A percentile compares a stretch with the other conserved stretches of the same genome.
phyloP scores from a whole-genome alignment of 2,888 invertebrate species.

The Lobophora halterata region DNA sequence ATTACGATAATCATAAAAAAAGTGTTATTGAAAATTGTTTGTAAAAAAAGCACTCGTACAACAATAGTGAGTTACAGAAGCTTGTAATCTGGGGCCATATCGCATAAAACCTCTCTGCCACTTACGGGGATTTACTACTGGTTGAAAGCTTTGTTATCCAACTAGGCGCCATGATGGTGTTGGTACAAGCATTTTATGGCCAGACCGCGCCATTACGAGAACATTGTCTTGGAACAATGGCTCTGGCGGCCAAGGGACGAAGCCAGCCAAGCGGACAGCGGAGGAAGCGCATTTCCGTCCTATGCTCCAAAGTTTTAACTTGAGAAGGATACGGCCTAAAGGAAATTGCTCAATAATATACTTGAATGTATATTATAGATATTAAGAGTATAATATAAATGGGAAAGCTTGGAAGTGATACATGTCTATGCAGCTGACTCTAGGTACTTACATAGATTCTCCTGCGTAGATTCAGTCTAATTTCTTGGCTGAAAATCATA shows the following conservation, averaged over 20 bases:
- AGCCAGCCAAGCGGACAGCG: constrained; percentile 55
- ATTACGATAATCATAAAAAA: too few relatives aligned
- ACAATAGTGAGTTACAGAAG: constrained; percentile 7
- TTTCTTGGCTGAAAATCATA: too few relatives aligned
- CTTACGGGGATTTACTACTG: constrained; percentile 16
- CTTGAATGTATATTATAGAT: too few relatives aligned
- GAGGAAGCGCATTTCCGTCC: constrained; percentile 66
- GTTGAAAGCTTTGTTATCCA: constrained; percentile 28
- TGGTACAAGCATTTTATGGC: constrained; percentile 34
- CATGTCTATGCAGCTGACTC: too few relatives aligned
- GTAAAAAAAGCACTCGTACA: neutral
- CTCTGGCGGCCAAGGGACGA: constrained; percentile 42
- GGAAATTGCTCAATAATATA: too few relatives aligned
- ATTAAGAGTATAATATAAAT: too few relatives aligned
- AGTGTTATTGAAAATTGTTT: too few relatives aligned
- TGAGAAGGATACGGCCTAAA: constrained; percentile 39
- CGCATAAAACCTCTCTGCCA: constrained; percentile 16
- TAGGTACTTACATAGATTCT: too few relatives aligned
- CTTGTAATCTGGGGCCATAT: constrained; percentile 10
- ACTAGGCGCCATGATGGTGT: constrained; percentile 30
- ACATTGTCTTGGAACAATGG: constrained; percentile 55
- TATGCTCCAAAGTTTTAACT: constrained; percentile 28
- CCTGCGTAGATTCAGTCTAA: too few relatives aligned
- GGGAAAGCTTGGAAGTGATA: too few relatives aligned
- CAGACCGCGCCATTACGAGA: constrained; percentile 34